Percentiles rank a stretch among this genome's conserved stretches.
Evolutionary conservation across 1,140 invertebrate genomes (phyloP).

Genomic region (Aricia agestis): DNA sequence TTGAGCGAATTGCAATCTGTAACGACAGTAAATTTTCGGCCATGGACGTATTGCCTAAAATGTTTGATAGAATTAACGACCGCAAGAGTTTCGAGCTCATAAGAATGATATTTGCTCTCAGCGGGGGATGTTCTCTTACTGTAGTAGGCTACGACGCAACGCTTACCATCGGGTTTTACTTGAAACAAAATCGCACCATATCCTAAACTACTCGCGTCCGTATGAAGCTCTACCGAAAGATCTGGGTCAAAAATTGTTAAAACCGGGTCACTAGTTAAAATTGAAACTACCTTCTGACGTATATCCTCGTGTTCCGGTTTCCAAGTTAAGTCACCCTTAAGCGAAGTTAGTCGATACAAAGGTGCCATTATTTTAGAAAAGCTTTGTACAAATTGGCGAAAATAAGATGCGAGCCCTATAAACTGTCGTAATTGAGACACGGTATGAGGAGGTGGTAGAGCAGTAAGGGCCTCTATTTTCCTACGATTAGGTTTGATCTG

Average conservation of each 20-base stretch:
- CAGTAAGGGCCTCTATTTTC: conserved; percentile 47
- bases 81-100: conserved; percentile 48
- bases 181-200: conserved; percentile 32
- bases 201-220: conserved; percentile 30
- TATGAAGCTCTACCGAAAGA: conserved; percentile 27
- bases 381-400: conserved; percentile 34
- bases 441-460: conserved; percentile 42
- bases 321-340: conserved; percentile 25
- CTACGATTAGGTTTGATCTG: conserved; percentile 38
- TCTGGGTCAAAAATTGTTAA: conserved; percentile 30
- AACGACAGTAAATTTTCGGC: conserved; percentile 40
- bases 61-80: conserved; percentile 43
- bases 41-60: conserved; percentile 51
- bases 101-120: conserved; percentile 44
- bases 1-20: conserved; percentile 37
- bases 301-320: conserved; percentile 24
- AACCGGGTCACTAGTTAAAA: conserved; percentile 29
- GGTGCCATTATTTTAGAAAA: conserved; percentile 35
- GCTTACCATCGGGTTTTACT: conserved; percentile 18
- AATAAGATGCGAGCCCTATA: conserved; percentile 38
- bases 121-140: conserved; percentile 38
- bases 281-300: conserved; percentile 23
- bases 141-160: conserved; percentile 40
- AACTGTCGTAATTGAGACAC: conserved; percentile 43
- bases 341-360: conserved; percentile 28